Percentiles rank a stretch among this genome's conserved stretches.
Conservation (phyloP, 2,888 invertebrate genomes). For the Autographa gamma region DNA sequence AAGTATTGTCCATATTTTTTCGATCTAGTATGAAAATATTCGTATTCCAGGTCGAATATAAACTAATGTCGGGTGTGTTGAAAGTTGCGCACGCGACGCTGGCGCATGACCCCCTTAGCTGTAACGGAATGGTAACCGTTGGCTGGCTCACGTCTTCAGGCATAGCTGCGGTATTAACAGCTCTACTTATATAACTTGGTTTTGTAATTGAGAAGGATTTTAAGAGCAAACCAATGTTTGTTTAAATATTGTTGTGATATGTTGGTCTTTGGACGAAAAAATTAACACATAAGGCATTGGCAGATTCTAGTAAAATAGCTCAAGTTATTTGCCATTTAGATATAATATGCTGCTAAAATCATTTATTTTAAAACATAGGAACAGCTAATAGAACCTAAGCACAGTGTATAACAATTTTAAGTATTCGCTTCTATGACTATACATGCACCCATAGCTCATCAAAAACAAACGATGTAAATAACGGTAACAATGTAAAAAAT, state of each 20-base stretch:
- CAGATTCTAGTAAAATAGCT: too few relatives aligned
- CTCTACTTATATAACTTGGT: constrained; percentile 54
- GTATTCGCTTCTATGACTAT: too few relatives aligned
- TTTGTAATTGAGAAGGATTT: constrained; percentile 35
- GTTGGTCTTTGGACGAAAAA: neutral
- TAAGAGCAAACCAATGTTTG: constrained; percentile 37
- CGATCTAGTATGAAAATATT: constrained; percentile 55
- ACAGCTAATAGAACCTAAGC: too few relatives aligned
- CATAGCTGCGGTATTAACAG: constrained; percentile 50
- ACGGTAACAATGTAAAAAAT: too few relatives aligned
- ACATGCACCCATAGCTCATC: too few relatives aligned
- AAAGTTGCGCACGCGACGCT: constrained; percentile 80
- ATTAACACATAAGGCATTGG: too few relatives aligned
- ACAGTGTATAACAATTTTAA: too few relatives aligned
- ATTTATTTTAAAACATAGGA: too few relatives aligned
- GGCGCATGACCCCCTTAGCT: constrained; percentile 79
- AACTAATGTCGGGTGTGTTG: constrained; percentile 70
- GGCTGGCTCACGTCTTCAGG: constrained; percentile 48
- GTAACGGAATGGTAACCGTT: constrained; percentile 74
- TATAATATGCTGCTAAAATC: too few relatives aligned
- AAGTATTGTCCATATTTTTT: constrained; percentile 27
- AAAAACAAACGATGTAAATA: too few relatives aligned
- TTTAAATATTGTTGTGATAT: neutral
- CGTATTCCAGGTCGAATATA: constrained; percentile 73
- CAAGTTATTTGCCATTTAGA: too few relatives aligned